Evolutionary conservation across 2,888 invertebrate species (phyloP).

Genomic region (Drosophila histrio): DNA sequence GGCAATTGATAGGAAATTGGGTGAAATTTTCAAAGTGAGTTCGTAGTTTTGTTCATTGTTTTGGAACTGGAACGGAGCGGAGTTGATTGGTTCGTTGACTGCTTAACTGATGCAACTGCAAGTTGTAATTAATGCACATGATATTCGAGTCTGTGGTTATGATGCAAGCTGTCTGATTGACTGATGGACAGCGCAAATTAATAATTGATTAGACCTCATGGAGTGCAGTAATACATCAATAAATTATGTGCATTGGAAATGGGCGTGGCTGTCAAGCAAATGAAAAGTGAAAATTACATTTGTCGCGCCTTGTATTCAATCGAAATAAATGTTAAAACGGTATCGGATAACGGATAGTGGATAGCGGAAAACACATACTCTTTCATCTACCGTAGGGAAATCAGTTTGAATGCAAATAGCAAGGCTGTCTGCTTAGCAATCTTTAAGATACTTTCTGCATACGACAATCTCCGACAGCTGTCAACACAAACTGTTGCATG

Average conservation of each 20-base stretch:
- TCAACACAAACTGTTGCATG: constrained; percentile 55
- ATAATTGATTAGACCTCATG: constrained; percentile 65
- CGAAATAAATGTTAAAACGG: constrained; percentile 16
- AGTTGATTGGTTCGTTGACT: constrained; percentile 63
- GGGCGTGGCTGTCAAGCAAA: constrained; percentile 62
- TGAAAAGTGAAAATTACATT: constrained; percentile 64
- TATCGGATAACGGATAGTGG: not conserved
- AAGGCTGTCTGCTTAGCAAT: constrained; percentile 11
- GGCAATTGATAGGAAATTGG: constrained; percentile 72
- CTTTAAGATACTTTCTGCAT: constrained; percentile 35
- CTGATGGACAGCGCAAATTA: constrained; percentile 45
- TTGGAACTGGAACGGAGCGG: not conserved
- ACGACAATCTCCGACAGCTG: constrained; percentile 61
- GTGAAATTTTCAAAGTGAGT: constrained; percentile 54
- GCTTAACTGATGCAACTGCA: constrained; percentile 67
- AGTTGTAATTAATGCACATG: constrained; percentile 69
- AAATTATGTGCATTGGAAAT: constrained; percentile 32
- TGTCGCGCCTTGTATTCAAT: constrained; percentile 37
- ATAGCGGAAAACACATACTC: not conserved
- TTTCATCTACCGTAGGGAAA: constrained; percentile 19
- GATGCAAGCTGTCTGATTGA: constrained; percentile 61
- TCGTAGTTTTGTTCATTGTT: not conserved
- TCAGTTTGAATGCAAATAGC: constrained; percentile 10
- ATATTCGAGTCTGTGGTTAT: constrained; percentile 40
- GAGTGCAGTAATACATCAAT: constrained; percentile 53